Evolutionary conservation across 2,888 invertebrate species (phyloP).

Genomic region (Apotomis capreana): DNA sequence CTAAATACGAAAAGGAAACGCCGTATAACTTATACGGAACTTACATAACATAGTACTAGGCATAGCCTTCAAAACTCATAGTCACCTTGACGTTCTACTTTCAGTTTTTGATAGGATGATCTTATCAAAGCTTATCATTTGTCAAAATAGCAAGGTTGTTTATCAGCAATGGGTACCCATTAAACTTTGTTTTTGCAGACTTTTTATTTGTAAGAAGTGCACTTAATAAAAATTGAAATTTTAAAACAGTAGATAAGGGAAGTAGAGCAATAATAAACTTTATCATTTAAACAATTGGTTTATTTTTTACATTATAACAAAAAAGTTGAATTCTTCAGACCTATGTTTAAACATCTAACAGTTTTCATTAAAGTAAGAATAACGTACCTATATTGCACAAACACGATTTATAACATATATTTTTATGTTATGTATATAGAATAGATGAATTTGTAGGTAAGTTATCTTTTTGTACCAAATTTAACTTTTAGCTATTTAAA

Average conservation of each 20-base stretch:
- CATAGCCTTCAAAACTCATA: background rate
- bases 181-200: background rate
- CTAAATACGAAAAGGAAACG: background rate
- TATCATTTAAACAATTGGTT: conserved; percentile 70
- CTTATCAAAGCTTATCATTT: conserved; percentile 8
- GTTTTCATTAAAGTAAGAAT: conserved; percentile 33
- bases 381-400: conserved; percentile 28
- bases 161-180: background rate
- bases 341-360: conserved; percentile 40
- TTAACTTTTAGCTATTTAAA: conserved; percentile 49
- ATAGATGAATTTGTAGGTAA: conserved; percentile 16
- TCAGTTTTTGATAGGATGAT: background rate
- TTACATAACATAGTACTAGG: background rate
- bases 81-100: background rate
- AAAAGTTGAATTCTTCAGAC: conserved; percentile 31
- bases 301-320: conserved; percentile 54
- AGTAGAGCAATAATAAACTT: conserved; percentile 10
- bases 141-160: background rate
- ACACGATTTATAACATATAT: conserved; percentile 13
- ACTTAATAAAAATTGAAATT: background rate
- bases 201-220: too few relatives aligned
- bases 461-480: conserved; percentile 49
- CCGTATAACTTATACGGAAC: background rate
- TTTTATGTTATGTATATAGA: conserved; percentile 11
- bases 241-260: too few relatives aligned